phyloP scores from a whole-genome alignment of 2,113 vertebrate genomes.

The Ginglymostoma cirratum region DNA sequence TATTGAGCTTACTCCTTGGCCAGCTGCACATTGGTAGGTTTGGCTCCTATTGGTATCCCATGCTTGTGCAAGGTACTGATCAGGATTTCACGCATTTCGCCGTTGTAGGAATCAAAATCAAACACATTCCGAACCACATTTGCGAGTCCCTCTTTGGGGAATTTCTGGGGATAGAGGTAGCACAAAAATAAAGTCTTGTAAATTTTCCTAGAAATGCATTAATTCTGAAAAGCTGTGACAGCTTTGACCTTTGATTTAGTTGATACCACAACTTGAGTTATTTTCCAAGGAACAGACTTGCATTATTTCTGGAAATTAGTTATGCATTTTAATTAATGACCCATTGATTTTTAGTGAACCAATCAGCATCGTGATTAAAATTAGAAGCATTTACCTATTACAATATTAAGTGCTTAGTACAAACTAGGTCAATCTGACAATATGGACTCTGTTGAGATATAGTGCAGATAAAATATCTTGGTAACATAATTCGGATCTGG shows the following conservation, averaged over 20 bases:
- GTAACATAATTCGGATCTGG: not conserved
- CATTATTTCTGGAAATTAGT: constrained; percentile 3
- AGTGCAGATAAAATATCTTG: not conserved
- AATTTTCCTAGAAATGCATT: not conserved
- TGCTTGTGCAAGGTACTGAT: constrained; percentile 80
- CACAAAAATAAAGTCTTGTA: not conserved
- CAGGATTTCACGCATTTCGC: constrained; percentile 77
- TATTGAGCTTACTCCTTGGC: constrained; percentile 90
- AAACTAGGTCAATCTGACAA: not conserved
- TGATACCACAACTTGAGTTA: not conserved
- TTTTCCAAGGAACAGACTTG: not conserved
- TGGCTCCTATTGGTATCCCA: constrained; percentile 90
- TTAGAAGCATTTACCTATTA: not conserved
- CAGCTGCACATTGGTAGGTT: constrained; percentile 75
- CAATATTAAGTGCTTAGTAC: not conserved
- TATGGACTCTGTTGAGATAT: not conserved
- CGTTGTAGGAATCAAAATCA: constrained; percentile 96
- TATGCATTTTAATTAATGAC: not conserved
- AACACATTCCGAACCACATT: constrained; percentile 90
- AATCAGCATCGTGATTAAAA: not conserved
- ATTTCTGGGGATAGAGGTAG: constrained; percentile 66
- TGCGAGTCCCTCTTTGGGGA: constrained; percentile 83
- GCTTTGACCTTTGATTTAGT: not conserved
- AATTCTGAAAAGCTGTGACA: not conserved
- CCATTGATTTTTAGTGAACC: not conserved